A percentile compares a stretch with the other conserved stretches of the same genome.
phyloP scores from a whole-genome alignment of 2,888 invertebrate genomes.

The Athalia rosae region DNA sequence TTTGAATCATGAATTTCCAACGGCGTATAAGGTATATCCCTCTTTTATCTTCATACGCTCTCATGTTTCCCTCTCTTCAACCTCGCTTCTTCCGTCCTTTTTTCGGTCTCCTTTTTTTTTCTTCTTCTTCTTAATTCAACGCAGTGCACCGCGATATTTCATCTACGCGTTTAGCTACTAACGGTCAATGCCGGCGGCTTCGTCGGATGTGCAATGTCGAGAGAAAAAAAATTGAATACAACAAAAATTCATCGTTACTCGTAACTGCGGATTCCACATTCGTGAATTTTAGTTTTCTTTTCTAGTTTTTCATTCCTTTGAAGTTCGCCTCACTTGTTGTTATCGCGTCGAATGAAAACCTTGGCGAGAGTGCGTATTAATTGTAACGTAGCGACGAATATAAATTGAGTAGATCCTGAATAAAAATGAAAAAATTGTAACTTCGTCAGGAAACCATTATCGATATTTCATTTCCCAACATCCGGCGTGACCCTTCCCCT shows the following conservation, averaged over 20 bases:
- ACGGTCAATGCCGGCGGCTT: no score
- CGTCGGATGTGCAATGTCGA: no score
- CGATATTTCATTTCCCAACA: conserved; percentile 34
- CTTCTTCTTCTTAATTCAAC: conserved; percentile 3
- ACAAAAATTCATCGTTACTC: no score
- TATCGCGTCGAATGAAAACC: background rate
- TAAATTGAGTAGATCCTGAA: conserved; percentile 18
- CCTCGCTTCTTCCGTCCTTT: conserved; percentile 10
- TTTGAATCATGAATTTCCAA: conserved; percentile 37
- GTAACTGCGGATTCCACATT: no score
- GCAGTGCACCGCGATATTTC: background rate
- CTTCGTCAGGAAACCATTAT: conserved; percentile 7
- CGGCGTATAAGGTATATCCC: conserved; percentile 25
- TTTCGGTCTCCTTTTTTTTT: background rate
- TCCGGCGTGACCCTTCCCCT: conserved; percentile 22
- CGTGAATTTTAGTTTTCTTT: no score
- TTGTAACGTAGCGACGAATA: background rate
- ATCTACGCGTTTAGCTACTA: background rate
- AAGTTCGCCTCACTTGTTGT: background rate
- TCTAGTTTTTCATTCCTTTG: no score
- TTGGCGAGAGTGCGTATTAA: background rate
- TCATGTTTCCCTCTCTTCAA: background rate
- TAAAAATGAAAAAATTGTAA: conserved; percentile 21
- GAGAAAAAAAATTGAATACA: no score
- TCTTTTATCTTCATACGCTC: conserved; percentile 33